These are phyloP conservation scores for Bombus pascuorum DNA, from an alignment of 1,140 invertebrate species.

Conservation along the genomic window DNA sequence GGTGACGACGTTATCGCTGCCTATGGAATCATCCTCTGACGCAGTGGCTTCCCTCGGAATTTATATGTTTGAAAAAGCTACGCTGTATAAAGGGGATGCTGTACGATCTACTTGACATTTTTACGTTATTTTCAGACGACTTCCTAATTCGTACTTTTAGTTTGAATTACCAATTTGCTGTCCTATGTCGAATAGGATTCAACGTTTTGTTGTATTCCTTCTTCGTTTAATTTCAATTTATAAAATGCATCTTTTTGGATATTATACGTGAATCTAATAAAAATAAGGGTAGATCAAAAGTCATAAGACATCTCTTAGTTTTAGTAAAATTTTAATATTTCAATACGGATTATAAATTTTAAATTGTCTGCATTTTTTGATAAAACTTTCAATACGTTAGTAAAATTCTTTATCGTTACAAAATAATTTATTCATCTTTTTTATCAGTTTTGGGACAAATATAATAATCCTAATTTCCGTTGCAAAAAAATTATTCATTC, in stretches of 20 bases:
- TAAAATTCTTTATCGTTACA: neutral
- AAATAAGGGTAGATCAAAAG: neutral
- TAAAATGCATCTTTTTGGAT: neutral
- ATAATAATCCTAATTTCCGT: too few species aligned
- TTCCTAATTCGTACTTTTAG: neutral
- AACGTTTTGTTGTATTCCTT: neutral
- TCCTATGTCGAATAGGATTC: neutral
- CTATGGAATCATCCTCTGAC: conserved; percentile 52
- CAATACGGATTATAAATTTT: neutral
- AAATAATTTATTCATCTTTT: too few species aligned
- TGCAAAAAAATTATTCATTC: too few species aligned
- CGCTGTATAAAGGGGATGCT: conserved; percentile 5
- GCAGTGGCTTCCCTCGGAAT: conserved; percentile 52
- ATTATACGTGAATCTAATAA: neutral
- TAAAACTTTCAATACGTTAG: neutral
- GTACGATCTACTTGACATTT: neutral
- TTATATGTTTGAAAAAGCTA: conserved; percentile 55
- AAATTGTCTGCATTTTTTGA: neutral
- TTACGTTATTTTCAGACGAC: neutral
- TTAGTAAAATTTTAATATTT: neutral
- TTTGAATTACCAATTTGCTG: neutral
- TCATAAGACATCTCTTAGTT: neutral
- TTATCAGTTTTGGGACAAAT: too few species aligned
- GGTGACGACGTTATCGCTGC: conserved; percentile 62
- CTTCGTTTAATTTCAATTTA: neutral